Conservation (phyloP, 1,140 invertebrate genomes). For the Philaenus spumarius region DNA sequence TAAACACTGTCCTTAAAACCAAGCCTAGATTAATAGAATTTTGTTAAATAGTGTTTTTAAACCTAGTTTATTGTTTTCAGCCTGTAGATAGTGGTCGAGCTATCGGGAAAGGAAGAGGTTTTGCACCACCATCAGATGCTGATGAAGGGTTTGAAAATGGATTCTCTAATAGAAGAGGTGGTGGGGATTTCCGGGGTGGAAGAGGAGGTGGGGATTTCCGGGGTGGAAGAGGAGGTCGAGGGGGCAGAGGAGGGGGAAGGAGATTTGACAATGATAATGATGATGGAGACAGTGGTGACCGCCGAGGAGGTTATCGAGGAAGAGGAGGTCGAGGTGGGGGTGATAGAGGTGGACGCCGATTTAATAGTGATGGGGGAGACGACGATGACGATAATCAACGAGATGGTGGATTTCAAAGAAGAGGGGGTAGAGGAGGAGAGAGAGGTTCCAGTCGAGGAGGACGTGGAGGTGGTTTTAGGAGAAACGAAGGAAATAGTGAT, state of each 20-base stretch:
- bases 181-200: neutral
- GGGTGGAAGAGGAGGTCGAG: constrained; percentile 4
- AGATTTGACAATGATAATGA: neutral
- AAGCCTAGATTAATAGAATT: too few relatives aligned
- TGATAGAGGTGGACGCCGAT: neutral
- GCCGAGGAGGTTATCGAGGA: neutral
- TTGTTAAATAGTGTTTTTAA: too few relatives aligned
- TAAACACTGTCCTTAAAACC: neutral
- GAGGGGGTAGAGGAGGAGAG: constrained; percentile 22
- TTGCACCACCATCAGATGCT: neutral
- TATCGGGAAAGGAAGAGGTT: constrained; percentile 29
- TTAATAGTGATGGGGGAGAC: neutral
- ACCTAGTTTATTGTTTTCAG: constrained; percentile 21
- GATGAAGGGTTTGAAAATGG: constrained; percentile 12
- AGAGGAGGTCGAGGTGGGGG: neutral
- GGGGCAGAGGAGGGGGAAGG: constrained; percentile 17
- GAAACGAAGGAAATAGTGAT: constrained; percentile 1
- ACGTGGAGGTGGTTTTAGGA: constrained; percentile 19
- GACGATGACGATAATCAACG: constrained; percentile 6
- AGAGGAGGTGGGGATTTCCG: constrained; percentile 1
- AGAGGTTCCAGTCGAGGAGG: neutral
- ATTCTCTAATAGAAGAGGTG: constrained; percentile 2
- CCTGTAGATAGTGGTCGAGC: constrained; percentile 26
- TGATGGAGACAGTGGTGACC: constrained; percentile 9
- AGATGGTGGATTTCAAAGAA: constrained; percentile 3